Evolutionary conservation across 2,797 vertebrate species (phyloP).

Genomic region (Enteromius thamalakanensis): DNA sequence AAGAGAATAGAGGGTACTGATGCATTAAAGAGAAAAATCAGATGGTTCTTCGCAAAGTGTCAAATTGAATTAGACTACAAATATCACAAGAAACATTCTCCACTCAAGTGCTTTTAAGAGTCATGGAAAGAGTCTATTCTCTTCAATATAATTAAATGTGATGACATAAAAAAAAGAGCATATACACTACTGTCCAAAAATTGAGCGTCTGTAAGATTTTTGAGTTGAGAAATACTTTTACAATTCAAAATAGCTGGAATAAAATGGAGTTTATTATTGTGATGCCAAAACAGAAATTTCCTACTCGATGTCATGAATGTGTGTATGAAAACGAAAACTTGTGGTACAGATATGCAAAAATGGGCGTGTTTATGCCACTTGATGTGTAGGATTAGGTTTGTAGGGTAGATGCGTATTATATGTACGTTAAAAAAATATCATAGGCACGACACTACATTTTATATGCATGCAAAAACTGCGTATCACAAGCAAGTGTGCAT

Average conservation of each 20-base stretch:
- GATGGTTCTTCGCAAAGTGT: conserved; percentile 57
- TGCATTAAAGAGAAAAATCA: conserved; percentile 52
- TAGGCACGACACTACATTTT: no score
- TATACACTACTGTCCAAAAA: not conserved
- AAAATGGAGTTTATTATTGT: no score
- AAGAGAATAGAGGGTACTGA: conserved; percentile 40
- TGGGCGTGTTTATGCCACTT: no score
- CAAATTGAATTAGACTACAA: conserved; percentile 20
- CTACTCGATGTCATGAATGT: no score
- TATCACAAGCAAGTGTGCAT: no score
- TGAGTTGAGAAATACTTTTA: not conserved
- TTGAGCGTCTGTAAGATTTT: not conserved
- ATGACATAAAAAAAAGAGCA: not conserved
- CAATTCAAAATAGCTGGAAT: no score
- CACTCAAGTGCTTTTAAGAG: not conserved
- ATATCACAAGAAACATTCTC: not conserved
- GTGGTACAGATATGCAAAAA: no score
- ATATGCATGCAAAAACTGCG: no score
- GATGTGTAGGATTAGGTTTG: no score
- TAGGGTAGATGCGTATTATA: no score
- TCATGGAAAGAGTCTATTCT: not conserved
- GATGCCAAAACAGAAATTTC: not conserved
- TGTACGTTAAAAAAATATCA: no score
- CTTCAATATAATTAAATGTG: not conserved
- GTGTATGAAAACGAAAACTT: no score